Conservation (phyloP, 2,797 vertebrate genomes). For the Leptoclinus maculatus region DNA sequence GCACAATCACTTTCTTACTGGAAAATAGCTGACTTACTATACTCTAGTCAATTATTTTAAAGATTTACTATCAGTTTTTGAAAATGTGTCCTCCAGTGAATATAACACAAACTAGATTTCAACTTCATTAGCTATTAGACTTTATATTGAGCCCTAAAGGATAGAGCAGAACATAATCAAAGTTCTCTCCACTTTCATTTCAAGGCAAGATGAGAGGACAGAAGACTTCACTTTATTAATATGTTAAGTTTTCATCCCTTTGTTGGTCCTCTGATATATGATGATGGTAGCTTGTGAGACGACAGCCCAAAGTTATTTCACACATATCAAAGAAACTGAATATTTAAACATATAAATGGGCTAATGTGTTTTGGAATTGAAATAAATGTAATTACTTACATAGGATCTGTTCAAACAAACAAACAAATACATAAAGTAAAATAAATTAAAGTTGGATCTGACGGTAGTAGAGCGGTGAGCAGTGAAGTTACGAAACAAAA, state of each 20-base stretch:
- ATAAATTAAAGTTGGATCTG: too few species aligned
- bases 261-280: not conserved
- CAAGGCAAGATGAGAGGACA: not conserved
- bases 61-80: not conserved
- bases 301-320: not conserved
- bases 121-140: not conserved
- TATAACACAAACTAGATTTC: not conserved
- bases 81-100: not conserved
- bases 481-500: too few species aligned
- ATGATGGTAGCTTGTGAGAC: not conserved
- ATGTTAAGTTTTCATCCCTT: not conserved
- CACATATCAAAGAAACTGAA: not conserved
- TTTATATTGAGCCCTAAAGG: not conserved
- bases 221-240: too few species aligned
- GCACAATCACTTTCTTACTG: not conserved
- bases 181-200: not conserved
- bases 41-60: not conserved
- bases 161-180: not conserved
- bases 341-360: not conserved
- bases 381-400: not conserved
- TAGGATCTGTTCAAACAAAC: too few species aligned
- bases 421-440: too few species aligned
- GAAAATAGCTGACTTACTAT: too few species aligned
- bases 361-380: not conserved
- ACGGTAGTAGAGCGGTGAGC: too few species aligned